phyloP scores from a whole-genome alignment of 2,797 vertebrate species.

The Molossus molossus region DNA sequence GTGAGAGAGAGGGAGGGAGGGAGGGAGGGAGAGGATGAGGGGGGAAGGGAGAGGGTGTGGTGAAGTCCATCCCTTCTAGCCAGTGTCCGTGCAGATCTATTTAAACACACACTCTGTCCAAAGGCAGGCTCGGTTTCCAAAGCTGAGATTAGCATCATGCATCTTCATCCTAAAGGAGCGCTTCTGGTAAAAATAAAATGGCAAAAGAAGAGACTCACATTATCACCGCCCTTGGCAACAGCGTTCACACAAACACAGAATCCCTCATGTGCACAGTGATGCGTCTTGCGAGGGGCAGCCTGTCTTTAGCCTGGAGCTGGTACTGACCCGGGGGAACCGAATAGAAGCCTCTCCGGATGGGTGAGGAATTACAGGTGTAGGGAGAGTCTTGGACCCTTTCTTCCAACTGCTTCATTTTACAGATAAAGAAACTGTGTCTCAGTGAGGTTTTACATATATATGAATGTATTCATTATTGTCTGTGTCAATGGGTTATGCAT shows the following conservation, averaged over 20 bases:
- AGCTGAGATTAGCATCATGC: not conserved
- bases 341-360: fast-evolving
- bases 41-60: no score
- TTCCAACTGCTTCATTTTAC: not conserved
- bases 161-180: not conserved
- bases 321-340: fast-evolving
- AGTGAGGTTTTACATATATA: not conserved
- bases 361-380: not conserved
- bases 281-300: fast-evolving
- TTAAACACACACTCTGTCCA: not conserved
- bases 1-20: not conserved
- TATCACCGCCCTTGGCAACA: not conserved
- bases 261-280: not conserved
- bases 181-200: not conserved
- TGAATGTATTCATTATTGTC: not conserved
- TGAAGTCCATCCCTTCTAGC: not conserved
- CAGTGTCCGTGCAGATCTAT: not conserved
- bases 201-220: not conserved
- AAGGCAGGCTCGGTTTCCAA: not conserved
- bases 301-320: not conserved
- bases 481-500: not conserved
- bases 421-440: not conserved
- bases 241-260: not conserved
- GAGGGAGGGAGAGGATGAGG: not conserved
- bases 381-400: not conserved